Percentiles rank a stretch among this genome's conserved stretches.
Conservation (phyloP, 2,113 vertebrate species). For the Oryzias melastigma region DNA sequence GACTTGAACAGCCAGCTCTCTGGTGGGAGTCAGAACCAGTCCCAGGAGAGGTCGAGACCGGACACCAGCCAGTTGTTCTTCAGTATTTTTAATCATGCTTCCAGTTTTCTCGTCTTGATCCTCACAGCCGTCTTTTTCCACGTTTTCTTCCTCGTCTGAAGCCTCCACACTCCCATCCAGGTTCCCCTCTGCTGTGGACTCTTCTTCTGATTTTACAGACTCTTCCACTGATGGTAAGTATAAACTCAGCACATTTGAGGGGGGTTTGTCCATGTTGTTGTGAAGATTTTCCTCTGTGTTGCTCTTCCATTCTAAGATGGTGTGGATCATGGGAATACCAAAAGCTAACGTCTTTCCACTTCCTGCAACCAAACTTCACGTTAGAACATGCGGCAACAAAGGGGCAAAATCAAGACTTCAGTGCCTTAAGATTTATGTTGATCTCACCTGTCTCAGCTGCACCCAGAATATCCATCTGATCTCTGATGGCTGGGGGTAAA, state of each 20-base stretch:
- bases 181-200: constrained; percentile 4
- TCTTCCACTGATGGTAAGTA: constrained; percentile 29
- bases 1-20: constrained; percentile 95
- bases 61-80: background rate
- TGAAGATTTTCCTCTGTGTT: constrained; percentile 43
- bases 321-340: constrained; percentile 94
- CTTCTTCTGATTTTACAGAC: background rate
- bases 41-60: constrained; percentile 83
- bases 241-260: constrained; percentile 44
- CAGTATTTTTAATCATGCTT: constrained; percentile 55
- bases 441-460: constrained; percentile 93
- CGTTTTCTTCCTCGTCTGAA: constrained; percentile 19
- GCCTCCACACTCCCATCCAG: constrained; percentile 7
- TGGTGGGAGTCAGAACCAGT: constrained; percentile 91
- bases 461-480: constrained; percentile 90
- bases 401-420: background rate
- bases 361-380: constrained; percentile 73
- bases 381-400: background rate
- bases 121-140: constrained; percentile 17
- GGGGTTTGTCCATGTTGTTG: constrained; percentile 1
- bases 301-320: constrained; percentile 87
- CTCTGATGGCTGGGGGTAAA: constrained; percentile 90
- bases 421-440: background rate
- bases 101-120: constrained; percentile 33
- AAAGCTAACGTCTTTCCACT: constrained; percentile 96